phyloP scores from a whole-genome alignment of 2,797 vertebrate species.

The Sphaeramia orbicularis region DNA sequence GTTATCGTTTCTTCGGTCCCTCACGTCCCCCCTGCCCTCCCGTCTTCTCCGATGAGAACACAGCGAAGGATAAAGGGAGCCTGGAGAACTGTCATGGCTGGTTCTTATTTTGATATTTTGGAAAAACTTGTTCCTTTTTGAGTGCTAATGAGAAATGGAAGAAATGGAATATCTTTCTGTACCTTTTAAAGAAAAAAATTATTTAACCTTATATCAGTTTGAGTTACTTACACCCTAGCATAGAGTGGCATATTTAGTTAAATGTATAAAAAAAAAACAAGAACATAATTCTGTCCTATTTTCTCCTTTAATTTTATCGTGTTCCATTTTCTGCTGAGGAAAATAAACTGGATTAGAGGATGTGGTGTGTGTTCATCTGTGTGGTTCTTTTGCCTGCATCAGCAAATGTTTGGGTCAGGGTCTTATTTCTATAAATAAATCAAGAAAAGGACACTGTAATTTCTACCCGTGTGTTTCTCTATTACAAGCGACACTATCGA shows the following conservation, averaged over 20 bases:
- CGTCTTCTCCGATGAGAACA: constrained; percentile 39
- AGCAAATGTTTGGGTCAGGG: background rate
- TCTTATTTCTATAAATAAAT: constrained; percentile 14
- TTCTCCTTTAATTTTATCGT: constrained; percentile 85
- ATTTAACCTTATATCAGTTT: constrained; percentile 98
- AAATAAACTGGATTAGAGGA: constrained; percentile 84
- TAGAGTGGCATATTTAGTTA: constrained; percentile 96
- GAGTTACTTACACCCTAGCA: constrained; percentile 96
- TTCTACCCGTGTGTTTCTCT: background rate
- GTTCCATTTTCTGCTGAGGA: constrained; percentile 80
- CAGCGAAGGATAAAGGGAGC: constrained; percentile 31
- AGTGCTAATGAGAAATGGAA: constrained; percentile 75
- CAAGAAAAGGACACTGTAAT: background rate
- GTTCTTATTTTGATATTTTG: constrained; percentile 64
- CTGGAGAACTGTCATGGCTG: constrained; percentile 31
- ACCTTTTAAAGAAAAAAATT: constrained; percentile 87
- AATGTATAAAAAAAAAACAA: constrained; percentile 91
- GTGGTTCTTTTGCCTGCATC: constrained; percentile 5
- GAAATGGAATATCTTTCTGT: constrained; percentile 85
- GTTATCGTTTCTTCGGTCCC: constrained; percentile 20
- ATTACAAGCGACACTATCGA: background rate
- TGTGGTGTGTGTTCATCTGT: constrained; percentile 19
- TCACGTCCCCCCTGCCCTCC: constrained; percentile 7
- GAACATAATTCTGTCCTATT: constrained; percentile 83
- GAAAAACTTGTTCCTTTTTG: constrained; percentile 37